A percentile compares a stretch with the other conserved stretches of the same genome.
Conservation (phyloP, 2,113 vertebrate species). For the Spheniscus mendiculus region DNA sequence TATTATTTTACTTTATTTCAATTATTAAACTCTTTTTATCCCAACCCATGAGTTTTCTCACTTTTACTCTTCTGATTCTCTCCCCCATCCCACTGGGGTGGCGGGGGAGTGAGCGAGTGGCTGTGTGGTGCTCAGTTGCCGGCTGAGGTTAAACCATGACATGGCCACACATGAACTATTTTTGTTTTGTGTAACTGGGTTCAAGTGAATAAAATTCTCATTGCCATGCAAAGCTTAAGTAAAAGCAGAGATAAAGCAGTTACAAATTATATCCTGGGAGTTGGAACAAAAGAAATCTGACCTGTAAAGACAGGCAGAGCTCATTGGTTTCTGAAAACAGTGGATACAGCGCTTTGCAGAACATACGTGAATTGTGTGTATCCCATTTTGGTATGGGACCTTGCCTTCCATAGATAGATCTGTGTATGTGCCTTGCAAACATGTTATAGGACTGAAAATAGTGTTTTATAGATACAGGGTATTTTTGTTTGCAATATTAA, state of each 20-base stretch:
- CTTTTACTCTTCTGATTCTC: too few relatives aligned
- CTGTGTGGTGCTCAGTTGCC: too few relatives aligned
- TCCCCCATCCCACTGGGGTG: too few relatives aligned
- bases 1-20: too few relatives aligned
- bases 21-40: too few relatives aligned
- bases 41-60: too few relatives aligned
- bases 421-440: neutral
- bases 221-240: neutral
- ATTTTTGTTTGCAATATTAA: neutral
- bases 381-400: neutral
- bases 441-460: neutral
- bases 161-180: neutral
- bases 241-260: neutral
- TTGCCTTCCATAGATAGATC: neutral
- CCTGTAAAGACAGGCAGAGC: neutral
- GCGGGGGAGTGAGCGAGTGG: too few relatives aligned
- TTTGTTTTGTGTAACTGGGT: neutral
- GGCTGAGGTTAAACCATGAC: too few relatives aligned
- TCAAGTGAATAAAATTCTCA: neutral
- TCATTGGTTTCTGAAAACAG: neutral
- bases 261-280: neutral
- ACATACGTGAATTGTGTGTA: fast-evolving
- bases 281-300: neutral
- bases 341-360: neutral
- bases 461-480: neutral